Conservation (phyloP, 2,113 vertebrate species). For the Salvelinus alpinus region DNA sequence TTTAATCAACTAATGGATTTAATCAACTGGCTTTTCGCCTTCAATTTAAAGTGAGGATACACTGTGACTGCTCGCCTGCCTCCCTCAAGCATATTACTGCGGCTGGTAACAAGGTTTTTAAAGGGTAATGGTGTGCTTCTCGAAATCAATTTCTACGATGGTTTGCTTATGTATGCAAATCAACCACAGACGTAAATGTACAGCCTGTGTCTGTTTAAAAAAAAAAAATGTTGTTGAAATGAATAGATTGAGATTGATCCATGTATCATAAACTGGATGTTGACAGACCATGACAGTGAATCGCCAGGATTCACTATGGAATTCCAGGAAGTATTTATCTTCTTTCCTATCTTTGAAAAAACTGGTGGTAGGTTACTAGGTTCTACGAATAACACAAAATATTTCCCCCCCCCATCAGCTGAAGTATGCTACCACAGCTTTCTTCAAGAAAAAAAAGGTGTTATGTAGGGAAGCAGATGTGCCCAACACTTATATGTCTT, state of each 20-base stretch:
- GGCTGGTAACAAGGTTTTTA: too few species aligned
- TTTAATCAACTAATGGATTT: constrained; percentile 3
- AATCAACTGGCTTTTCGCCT: constrained; percentile 10
- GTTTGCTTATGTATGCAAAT: too few species aligned
- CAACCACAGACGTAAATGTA: neutral
- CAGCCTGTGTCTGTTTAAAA: neutral
- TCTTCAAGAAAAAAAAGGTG: neutral
- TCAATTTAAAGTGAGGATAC: constrained; percentile 1
- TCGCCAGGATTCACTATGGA: neutral
- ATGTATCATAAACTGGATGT: neutral
- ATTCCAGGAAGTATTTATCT: neutral
- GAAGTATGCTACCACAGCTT: neutral
- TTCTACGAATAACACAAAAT: neutral
- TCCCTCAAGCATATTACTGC: too few species aligned
- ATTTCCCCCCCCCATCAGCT: neutral
- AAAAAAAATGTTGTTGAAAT: neutral
- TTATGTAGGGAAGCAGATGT: constrained; percentile 13
- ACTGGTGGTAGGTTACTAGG: neutral
- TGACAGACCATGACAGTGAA: neutral
- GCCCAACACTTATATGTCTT: neutral
- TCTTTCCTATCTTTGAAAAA: neutral
- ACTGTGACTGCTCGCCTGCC: too few species aligned
- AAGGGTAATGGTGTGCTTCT: too few species aligned
- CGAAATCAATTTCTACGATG: too few species aligned
- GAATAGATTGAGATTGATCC: neutral